These are phyloP conservation scores for Chlamydotis undulata DNA, from an alignment of 2,113 vertebrate genomes.

Conservation along the genomic window DNA sequence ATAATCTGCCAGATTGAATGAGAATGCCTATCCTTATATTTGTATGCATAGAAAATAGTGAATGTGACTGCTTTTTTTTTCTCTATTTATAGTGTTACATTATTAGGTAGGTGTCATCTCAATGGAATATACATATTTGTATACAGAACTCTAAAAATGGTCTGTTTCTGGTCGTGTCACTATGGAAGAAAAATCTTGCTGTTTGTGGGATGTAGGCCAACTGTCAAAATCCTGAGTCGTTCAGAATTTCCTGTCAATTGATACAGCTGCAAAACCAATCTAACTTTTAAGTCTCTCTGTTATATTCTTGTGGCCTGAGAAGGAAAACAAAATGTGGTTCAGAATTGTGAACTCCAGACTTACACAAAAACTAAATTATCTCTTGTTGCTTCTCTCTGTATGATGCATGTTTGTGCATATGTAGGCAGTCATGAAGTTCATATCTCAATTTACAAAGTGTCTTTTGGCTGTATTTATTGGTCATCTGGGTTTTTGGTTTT, in stretches of 20 bases:
- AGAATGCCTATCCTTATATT: neutral
- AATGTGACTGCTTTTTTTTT: neutral
- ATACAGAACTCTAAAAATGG: neutral
- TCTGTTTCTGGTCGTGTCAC: neutral
- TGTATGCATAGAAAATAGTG: neutral
- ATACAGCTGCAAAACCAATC: neutral
- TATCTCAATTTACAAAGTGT: neutral
- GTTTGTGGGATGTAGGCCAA: neutral
- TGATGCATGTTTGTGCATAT: accelerated
- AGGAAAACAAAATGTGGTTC: neutral
- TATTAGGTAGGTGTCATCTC: neutral
- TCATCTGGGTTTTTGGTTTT: neutral
- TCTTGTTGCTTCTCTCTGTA: neutral
- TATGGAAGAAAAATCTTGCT: neutral
- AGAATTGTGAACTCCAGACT: neutral
- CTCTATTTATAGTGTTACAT: neutral
- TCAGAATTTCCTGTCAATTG: neutral
- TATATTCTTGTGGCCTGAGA: neutral
- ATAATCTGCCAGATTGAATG: neutral
- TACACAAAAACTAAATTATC: neutral
- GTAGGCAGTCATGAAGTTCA: neutral
- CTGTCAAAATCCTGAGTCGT: neutral
- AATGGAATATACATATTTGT: neutral
- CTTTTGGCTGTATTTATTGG: neutral
- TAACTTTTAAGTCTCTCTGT: neutral